These are phyloP conservation scores for Acyrthosiphon pisum DNA, from an alignment of 1,140 invertebrate species.

Conservation along the genomic window DNA sequence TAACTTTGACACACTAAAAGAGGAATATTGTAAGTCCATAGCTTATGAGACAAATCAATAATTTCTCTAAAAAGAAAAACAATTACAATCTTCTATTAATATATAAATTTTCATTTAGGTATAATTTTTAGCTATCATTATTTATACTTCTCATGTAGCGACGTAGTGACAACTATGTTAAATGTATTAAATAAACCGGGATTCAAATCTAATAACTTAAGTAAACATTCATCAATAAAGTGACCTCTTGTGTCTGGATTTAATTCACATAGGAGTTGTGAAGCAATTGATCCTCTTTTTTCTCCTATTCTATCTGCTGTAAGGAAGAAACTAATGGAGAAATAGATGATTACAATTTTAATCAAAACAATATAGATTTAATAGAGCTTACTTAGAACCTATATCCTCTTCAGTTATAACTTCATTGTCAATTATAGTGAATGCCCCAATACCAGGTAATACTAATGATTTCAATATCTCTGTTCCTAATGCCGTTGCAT, in stretches of 20 bases:
- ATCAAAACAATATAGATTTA: neutral
- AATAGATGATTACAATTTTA: neutral
- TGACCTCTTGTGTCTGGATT: slow-evolving; percentile 93
- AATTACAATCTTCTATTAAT: neutral
- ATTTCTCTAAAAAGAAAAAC: slow-evolving; percentile 68
- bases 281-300: slow-evolving; percentile 83
- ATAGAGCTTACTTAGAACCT: slow-evolving; percentile 83
- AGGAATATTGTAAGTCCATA: slow-evolving; percentile 88
- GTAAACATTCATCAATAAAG: slow-evolving; percentile 87
- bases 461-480: slow-evolving; percentile 95
- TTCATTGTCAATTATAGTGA: slow-evolving; percentile 93
- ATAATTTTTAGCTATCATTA: slow-evolving; percentile 55
- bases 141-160: slow-evolving; percentile 80
- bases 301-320: slow-evolving; percentile 79
- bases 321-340: slow-evolving; percentile 80
- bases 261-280: slow-evolving; percentile 84
- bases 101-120: slow-evolving; percentile 35
- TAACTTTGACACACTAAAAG: slow-evolving; percentile 86
- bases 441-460: slow-evolving; percentile 92
- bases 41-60: slow-evolving; percentile 75
- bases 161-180: slow-evolving; percentile 85
- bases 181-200: slow-evolving; percentile 90
- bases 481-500: slow-evolving; percentile 92
- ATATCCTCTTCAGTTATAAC: slow-evolving; percentile 88
- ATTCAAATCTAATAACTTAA: slow-evolving; percentile 83